Evolutionary conservation across 2,888 invertebrate genomes (phyloP), one percentile per base, ranked within the genome.

Genomic region (Erynnis tages): DNA sequence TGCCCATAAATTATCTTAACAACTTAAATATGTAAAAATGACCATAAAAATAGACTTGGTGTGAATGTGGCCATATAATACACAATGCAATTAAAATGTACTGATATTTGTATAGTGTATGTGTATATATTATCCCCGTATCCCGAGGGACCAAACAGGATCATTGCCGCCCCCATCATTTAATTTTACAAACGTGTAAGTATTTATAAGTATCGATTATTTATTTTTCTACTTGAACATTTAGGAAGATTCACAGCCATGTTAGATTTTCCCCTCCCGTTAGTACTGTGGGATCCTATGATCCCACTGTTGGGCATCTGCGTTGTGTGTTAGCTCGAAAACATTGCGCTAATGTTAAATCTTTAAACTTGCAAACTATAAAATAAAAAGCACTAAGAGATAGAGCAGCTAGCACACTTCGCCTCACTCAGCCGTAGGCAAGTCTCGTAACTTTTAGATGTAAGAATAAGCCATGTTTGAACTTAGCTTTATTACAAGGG

Each of bases 401-500:
- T 8, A 6, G 16, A 43, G 13, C 10, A 30, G 43, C 3, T 17
- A 29, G 14, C 44, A 32, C 40, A 19, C 30, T 29, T 30, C 40
- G 16, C 27, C 19, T n/a, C 6, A 34, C 27, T 21, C 45, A 48
- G 40, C 82, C 85, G 83, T 87, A 85, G 87, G 75, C 88, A 85
- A 80, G 71, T 78, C 85, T 83, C 82, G 76, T 76, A 74, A 71
- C 69, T 34, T 79, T 83, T 88, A 88, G 86, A 81, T 82, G 71
- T 70, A 84, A 85, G 79, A 71, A 70, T 71, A 76, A 73, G 86
- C 86, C 88, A 85, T 82, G 76, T 77, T 77, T 73, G 76, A 81
- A 82, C 78, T 77, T 77, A 82, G 79, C 76, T 84, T 78, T 79
- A 78, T 74, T 69, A 79, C 76, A 76, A 80, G 71, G 74, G 74